Base-by-base conservation (phyloP, 1,140 invertebrate species). In the Marisa cornuarietis region DNA sequence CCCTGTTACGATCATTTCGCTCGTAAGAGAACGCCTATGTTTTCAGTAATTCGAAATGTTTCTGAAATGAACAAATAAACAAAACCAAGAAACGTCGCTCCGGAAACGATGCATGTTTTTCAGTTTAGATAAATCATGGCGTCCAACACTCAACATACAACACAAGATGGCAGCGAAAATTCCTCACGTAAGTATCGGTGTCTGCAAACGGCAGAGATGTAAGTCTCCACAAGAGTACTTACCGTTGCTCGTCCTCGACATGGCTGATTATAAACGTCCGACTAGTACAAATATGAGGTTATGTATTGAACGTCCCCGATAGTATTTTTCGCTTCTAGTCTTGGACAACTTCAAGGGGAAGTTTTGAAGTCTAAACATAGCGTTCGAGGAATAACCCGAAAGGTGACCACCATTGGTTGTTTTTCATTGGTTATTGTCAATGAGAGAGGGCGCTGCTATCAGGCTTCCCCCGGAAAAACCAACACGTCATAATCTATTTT, bases 381-480 rank as follows among this genome's bases (percentile, higher is more conserved):
- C 18, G n/a, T 77, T 77, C 76, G 76, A 65, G 76, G 76, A 77
- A 77, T 77, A 77, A 77, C 76, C 76, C n/a, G 20, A 54, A 63
- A 63, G 18, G n/a, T 42, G 20, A 22, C 76, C 31, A 22, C 76
- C 31, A 42, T 42, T 42, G 31, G 31, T 14, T 13, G 9, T n/a
- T 77, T 54, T 77, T 49, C 54, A 77, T 77, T 77, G 63, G 76
- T 49, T 68, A 22, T 22, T 51, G 31, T 68, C 66, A 54, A 66
- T 31, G n/a, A 68, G n/a, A 63, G 63, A 65, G 68, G 76, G 65
- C n/a, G 76, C 63, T 65, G 76, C 76, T 68, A 51, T 49, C 52
- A 52, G 76, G 65, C 65, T 68, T 77, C 76, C 76, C 76, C 42
- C 52, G 76, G 58, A 77, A 77, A 77, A 77, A 62, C 76, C 42